phyloP scores from a whole-genome alignment of 2,113 vertebrate genomes.

The Chaenogobius annularis region DNA sequence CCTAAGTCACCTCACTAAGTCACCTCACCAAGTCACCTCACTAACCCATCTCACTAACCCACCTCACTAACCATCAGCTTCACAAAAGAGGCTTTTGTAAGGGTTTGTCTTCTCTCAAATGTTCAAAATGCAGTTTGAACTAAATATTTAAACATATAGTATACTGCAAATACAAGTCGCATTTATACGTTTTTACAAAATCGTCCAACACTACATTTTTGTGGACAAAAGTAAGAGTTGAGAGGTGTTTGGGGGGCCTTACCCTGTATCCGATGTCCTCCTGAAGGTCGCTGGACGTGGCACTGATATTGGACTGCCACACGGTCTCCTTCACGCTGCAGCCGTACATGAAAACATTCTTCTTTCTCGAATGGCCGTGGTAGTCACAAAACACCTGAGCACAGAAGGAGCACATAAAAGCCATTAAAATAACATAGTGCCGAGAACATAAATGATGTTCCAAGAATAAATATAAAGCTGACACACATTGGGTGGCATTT shows the following conservation, averaged over 20 bases:
- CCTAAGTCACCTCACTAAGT: too few species aligned
- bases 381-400: conserved; percentile 86
- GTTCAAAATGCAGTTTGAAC: too few species aligned
- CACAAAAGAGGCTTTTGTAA: too few species aligned
- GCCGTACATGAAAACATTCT: conserved; percentile 99
- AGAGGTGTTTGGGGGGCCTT: conserved; percentile 11
- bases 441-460: neutral
- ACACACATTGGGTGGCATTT: neutral
- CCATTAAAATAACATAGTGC: neutral
- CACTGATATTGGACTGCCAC: conserved; percentile 86
- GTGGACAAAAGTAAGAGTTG: too few species aligned
- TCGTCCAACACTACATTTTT: neutral
- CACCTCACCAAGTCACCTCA: too few species aligned
- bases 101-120: too few species aligned
- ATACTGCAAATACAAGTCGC: too few species aligned
- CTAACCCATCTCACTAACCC: too few species aligned
- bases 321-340: conserved; percentile 97
- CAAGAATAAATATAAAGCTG: neutral
- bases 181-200: too few species aligned
- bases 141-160: too few species aligned
- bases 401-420: neutral
- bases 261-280: conserved; percentile 93
- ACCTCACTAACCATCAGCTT: too few species aligned
- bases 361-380: conserved; percentile 98
- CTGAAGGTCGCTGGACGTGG: conserved; percentile 83